Base-by-base conservation (phyloP, 1,140 invertebrate species). In the Drosophila littoralis region DNA sequence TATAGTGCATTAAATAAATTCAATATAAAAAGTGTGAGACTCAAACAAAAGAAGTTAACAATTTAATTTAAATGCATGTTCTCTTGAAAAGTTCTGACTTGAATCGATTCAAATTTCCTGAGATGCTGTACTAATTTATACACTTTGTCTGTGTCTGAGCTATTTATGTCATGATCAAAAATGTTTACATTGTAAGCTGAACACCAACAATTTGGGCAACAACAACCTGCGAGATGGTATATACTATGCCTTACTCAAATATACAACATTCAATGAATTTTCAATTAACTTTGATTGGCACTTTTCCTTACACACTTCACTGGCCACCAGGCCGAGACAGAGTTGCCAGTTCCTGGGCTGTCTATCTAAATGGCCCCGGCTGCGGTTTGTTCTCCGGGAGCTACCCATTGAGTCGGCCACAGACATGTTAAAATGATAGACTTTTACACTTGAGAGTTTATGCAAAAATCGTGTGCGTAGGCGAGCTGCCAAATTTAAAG, bases 271-370 rank as follows among this genome's bases (percentile, higher is more conserved):
- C 83, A 88, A 88, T 88, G 83, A 88, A 88, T 89, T 89, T 88
- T 88, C 84, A 88, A 88, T 89, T 84, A 88, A 89, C 84, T 88
- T 88, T 88, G 84, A 88, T 88, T 88, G 83, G 77, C 83, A 88
- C 83, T 88, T 88, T 88, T 88, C 79, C 83, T 83, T 80, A 80
- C 68, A 67, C 70, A 72, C 82, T 76, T 74, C 70, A 72, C 57
- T 75, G 70, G 42, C 69, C 70, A 33, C 48, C 51, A 46, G 45
- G 32, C 55, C 51, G 55, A 40, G 36, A 32, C 10, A 59, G 43
- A 22, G 43, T 36, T 36, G 35, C 42, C 61, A 45, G 51, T 10
- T n/a, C 40, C 42, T n/a, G 40, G 46, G 45, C 35, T 67, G 38
- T 54, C 67, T 45, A 50, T 67, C 35, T 51, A 67, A 72, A 67